phyloP scores from a whole-genome alignment of 2,888 invertebrate genomes.

The Oligia strigilis region DNA sequence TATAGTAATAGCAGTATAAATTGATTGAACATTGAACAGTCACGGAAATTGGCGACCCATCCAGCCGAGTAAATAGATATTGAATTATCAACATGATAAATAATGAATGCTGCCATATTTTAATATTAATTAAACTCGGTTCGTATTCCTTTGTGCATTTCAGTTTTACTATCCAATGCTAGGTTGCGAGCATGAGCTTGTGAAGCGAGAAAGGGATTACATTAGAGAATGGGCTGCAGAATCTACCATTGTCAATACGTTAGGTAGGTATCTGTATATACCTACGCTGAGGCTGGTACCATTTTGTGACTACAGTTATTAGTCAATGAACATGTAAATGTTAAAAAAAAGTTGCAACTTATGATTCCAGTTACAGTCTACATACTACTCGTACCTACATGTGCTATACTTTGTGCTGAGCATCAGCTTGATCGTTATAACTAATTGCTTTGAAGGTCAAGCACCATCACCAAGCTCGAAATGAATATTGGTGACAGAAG shows the following conservation, averaged over 20 bases:
- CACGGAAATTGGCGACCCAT: background rate
- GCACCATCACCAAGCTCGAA: background rate
- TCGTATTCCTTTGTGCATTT: conserved; percentile 17
- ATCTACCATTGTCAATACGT: background rate
- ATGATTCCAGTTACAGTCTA: background rate
- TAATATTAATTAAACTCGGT: conserved; percentile 11
- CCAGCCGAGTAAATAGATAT: conserved; percentile 11
- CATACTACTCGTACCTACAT: background rate
- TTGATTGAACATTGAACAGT: background rate
- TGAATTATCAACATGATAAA: conserved; percentile 18
- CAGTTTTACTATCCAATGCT: conserved; percentile 11
- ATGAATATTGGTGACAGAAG: background rate
- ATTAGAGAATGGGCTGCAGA: conserved; percentile 8
- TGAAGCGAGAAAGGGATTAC: conserved; percentile 26
- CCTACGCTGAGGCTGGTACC: background rate
- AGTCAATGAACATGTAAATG: background rate
- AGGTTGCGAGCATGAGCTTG: background rate
- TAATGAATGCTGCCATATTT: conserved; percentile 7
- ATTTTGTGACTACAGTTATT: background rate
- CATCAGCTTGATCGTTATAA: background rate
- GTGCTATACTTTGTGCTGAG: background rate
- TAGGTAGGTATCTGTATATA: background rate
- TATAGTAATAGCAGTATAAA: background rate
- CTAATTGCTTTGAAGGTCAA: background rate
- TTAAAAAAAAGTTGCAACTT: background rate